Conservation (phyloP, 2,113 vertebrate genomes). For the Fregata magnificens region DNA sequence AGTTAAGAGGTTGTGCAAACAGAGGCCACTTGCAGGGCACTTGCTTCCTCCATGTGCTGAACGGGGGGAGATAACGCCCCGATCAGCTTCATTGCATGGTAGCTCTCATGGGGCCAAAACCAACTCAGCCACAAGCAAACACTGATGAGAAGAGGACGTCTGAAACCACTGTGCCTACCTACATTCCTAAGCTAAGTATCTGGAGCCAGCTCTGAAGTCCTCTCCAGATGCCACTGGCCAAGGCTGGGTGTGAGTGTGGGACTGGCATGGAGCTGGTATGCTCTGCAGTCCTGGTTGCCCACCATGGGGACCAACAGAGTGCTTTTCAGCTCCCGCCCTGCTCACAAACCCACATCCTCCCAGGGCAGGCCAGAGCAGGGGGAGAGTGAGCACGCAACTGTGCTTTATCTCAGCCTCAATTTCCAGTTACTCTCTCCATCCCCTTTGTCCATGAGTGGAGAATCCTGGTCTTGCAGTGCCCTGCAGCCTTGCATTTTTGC, state of each 20-base stretch:
- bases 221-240: neutral
- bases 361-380: neutral
- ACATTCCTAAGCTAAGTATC: neutral
- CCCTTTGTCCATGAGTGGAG: neutral
- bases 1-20: neutral
- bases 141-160: neutral
- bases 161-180: neutral
- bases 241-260: neutral
- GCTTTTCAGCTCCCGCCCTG: neutral
- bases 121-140: neutral
- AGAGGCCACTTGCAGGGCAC: neutral
- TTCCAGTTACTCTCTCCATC: neutral
- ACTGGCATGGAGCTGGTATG: neutral
- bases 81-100: neutral
- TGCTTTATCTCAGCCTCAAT: neutral
- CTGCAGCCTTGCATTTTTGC: neutral
- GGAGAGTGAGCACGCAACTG: neutral
- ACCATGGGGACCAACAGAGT: too few species aligned
- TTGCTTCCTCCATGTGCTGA: neutral
- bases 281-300: neutral
- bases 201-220: neutral
- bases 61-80: neutral
- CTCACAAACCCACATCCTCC: neutral
- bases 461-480: neutral
- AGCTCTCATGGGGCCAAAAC: neutral